A percentile compares a stretch with the other conserved stretches of the same genome.
These are phyloP conservation scores for Gambusia holbrooki DNA, from an alignment of 2,113 vertebrate genomes.

Conservation along the genomic window DNA sequence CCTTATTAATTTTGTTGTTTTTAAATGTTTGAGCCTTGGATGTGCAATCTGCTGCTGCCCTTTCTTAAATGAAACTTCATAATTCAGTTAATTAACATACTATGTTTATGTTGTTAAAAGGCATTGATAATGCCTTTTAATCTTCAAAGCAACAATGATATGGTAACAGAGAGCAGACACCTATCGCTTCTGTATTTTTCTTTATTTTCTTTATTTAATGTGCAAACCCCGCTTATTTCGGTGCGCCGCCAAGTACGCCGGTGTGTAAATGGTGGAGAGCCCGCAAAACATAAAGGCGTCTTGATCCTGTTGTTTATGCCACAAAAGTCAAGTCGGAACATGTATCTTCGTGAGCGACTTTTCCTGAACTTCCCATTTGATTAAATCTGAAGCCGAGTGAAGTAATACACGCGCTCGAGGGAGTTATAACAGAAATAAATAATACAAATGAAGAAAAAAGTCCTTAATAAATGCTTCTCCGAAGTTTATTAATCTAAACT, in stretches of 20 bases:
- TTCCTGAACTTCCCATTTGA: background rate
- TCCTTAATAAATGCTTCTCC: background rate
- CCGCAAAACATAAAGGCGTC: no score
- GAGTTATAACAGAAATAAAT: background rate
- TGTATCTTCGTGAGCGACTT: conserved; percentile 60
- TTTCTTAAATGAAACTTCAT: background rate
- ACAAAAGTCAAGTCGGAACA: conserved; percentile 52
- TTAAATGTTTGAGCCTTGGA: background rate
- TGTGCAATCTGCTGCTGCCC: background rate
- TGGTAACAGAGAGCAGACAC: background rate
- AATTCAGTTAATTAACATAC: background rate
- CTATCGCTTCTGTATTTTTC: background rate
- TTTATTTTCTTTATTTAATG: no score
- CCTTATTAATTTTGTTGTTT: background rate
- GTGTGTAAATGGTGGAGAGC: no score
- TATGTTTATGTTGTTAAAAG: no score
- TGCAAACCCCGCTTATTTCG: no score
- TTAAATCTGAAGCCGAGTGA: background rate
- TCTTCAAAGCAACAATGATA: background rate
- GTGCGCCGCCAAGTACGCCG: no score
- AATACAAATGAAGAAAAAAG: background rate
- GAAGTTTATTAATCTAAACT: background rate
- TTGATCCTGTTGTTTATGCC: conserved; percentile 15
- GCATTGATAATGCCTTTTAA: background rate
- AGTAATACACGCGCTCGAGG: background rate